Conservation (phyloP, 2,113 vertebrate genomes). For the Calidris pugnax region DNA sequence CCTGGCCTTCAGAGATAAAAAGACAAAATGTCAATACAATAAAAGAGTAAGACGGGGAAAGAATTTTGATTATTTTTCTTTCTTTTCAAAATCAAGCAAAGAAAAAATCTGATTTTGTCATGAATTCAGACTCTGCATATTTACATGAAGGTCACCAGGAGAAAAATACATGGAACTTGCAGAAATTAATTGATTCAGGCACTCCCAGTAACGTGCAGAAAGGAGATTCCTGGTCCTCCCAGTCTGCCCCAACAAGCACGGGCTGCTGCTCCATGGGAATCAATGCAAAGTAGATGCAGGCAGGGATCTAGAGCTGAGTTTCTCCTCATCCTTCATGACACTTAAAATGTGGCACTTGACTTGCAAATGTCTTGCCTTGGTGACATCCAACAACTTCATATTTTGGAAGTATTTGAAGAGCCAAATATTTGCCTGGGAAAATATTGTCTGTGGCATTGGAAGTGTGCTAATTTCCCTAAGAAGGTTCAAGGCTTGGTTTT, state of each 20-base stretch:
- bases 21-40: neutral
- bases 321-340: neutral
- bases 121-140: neutral
- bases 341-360: neutral
- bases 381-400: neutral
- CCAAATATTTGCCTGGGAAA: neutral
- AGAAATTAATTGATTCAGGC: neutral
- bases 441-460: neutral
- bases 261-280: neutral
- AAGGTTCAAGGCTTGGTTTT: neutral
- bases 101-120: neutral
- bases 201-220: neutral
- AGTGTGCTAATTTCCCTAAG: neutral
- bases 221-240: neutral
- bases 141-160: neutral
- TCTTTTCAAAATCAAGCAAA: neutral
- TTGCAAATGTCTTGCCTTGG: neutral
- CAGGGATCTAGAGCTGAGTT: neutral
- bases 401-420: neutral
- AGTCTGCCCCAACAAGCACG: neutral
- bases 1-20: neutral
- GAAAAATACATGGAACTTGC: neutral
- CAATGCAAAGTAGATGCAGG: neutral
- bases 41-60: neutral
- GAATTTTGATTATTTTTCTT: neutral